Base-by-base conservation (phyloP, 2,797 vertebrate genomes). In the Falco rusticolus region DNA sequence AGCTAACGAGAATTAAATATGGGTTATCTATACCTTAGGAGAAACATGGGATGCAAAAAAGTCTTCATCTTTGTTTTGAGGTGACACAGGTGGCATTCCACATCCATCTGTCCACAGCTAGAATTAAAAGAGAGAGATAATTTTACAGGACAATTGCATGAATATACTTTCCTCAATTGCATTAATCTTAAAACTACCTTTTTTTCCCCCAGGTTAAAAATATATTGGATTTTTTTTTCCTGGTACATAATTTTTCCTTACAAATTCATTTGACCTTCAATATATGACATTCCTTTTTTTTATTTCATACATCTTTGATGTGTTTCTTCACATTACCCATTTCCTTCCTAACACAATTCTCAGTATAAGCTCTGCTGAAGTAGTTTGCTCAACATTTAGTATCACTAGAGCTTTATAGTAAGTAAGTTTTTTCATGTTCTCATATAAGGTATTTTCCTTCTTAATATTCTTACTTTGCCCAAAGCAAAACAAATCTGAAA, bases 31-130 rank as follows among this genome's bases (percentile, higher is more conserved):
- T 96, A 98, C 98, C 98, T 96, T 97, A 24, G 95, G 74, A 94
- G 97, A 92, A 61, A 97, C 97, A 39, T 98, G 99, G 29, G 99
- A 97, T 72, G 98, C 98, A 97, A 99, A 99, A 96, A 99, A 99
- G 84, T 99, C 99, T 74, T 99, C 98, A 45, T 99, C 98, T 96
- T 99, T 99, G 54, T 97, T 98, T 2, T 97, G 97, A 9, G 99
- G 98, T 47, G 99, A 98, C 4, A 50, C 29, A 10, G 97, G 95
- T 0, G 97, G 98, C 9, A 84, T 61, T 71, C 80, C 97, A 59
- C 97, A 97, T 69, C 98, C 98, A 66, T 99, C 99, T 12, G 99
- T 98, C 99, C 99, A 99, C 83, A 99, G 94, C 99, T 99, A 87
- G 16, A 95, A 91, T 69, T 48, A 63, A 96, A 50, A 74, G 13